These are phyloP conservation scores for Hippopotamus amphibius DNA, from an alignment of 2,113 vertebrate species.

Conservation along the genomic window DNA sequence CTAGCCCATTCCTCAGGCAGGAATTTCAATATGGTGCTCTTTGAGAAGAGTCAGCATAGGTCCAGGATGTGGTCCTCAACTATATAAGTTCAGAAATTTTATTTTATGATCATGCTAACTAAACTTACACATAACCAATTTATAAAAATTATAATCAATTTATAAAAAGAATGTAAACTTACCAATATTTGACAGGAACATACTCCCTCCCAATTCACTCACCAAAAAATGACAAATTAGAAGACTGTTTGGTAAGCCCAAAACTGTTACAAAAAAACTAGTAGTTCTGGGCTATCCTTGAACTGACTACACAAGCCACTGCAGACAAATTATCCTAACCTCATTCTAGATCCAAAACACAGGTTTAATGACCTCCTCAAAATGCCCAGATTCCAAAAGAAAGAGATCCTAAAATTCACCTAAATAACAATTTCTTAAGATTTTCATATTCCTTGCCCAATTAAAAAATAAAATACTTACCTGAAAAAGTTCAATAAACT, in stretches of 20 bases:
- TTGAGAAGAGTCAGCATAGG: neutral
- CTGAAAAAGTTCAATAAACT: slow-evolving; percentile 96
- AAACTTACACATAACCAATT: neutral
- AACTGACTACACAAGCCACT: neutral
- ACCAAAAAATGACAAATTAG: neutral
- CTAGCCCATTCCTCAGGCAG: neutral
- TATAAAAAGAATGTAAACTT: neutral
- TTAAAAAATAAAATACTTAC: slow-evolving; percentile 87
- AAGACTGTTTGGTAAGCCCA: neutral
- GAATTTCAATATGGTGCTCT: neutral
- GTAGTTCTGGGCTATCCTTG: neutral
- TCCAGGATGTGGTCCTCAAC: neutral
- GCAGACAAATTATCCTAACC: neutral
- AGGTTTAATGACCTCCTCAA: slow-evolving; percentile 21
- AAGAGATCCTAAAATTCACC: slow-evolving; percentile 45
- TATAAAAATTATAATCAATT: neutral
- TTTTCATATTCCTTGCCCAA: neutral
- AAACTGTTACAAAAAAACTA: neutral
- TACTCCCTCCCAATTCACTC: neutral
- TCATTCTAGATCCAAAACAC: slow-evolving; percentile 43
- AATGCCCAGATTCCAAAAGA: slow-evolving; percentile 10
- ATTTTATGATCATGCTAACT: slow-evolving; percentile 11
- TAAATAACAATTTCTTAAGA: slow-evolving; percentile 14
- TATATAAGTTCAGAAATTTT: neutral
- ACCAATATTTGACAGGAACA: neutral